Evolutionary conservation across 2,113 vertebrate species (phyloP).

Genomic region (Chaetodon trifascialis): DNA sequence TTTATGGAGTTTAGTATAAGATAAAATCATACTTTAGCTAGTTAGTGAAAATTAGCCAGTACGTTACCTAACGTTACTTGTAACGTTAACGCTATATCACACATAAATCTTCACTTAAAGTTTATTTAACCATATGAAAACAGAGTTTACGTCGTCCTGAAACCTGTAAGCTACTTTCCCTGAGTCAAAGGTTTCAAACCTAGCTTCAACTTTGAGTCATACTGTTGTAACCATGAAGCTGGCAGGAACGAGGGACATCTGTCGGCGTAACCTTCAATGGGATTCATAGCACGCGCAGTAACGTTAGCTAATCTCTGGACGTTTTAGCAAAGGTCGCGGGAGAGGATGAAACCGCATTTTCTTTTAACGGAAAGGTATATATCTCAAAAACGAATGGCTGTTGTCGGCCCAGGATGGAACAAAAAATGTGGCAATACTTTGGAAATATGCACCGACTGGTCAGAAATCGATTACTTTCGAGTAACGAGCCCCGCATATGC

Average conservation of each 20-base stretch:
- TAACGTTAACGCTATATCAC: not conserved
- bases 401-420: accelerated
- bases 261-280: not conserved
- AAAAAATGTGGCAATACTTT: not conserved
- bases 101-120: not conserved
- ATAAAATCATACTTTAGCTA: not conserved
- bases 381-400: not conserved
- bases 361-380: accelerated
- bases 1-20: not conserved
- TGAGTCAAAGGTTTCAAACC: not conserved
- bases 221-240: not conserved
- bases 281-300: not conserved
- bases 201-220: not conserved
- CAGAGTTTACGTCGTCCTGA: not conserved
- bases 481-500: conserved; percentile 40
- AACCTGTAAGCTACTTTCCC: no score
- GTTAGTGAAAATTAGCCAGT: not conserved
- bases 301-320: not conserved
- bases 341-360: not conserved
- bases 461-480: conserved; percentile 31
- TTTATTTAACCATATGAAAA: not conserved
- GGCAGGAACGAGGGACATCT: not conserved
- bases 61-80: not conserved
- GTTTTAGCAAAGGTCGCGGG: not conserved
- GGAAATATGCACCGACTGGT: no score